Evolutionary conservation across 2,888 invertebrate genomes (phyloP).

Genomic region (Suillia variegata): DNA sequence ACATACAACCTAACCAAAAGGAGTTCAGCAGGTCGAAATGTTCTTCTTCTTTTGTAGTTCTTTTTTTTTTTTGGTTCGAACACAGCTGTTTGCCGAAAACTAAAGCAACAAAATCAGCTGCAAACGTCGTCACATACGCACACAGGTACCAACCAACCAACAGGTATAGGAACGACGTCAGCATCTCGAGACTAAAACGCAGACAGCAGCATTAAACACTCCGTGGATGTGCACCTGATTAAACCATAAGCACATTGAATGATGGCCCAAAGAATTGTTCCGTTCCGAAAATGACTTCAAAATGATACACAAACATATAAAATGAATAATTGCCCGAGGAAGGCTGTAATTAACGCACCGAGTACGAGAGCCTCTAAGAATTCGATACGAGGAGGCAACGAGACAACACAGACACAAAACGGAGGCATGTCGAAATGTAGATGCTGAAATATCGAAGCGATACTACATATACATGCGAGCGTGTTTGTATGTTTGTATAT

Average conservation of each 20-base stretch:
- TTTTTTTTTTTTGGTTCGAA: background rate
- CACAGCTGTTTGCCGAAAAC: background rate
- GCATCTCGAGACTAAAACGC: background rate
- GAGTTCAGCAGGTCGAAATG: background rate
- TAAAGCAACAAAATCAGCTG: slow-evolving; percentile 16
- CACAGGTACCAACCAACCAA: background rate
- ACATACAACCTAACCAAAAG: background rate
- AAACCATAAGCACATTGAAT: slow-evolving; percentile 24
- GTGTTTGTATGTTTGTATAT: background rate
- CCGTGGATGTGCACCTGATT: slow-evolving; percentile 43
- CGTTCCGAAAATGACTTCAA: slow-evolving; percentile 17
- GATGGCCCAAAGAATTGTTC: background rate
- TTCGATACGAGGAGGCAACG: too few relatives aligned
- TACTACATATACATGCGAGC: background rate
- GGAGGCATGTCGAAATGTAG: background rate
- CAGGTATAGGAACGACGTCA: background rate
- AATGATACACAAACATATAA: slow-evolving; percentile 19
- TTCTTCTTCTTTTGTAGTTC: background rate
- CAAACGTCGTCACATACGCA: too few relatives aligned
- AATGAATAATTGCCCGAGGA: slow-evolving; percentile 21
- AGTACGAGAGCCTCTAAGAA: too few relatives aligned
- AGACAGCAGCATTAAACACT: too few relatives aligned
- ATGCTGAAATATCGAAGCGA: too few relatives aligned
- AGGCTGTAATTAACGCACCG: background rate
- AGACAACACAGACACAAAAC: background rate